Conservation (phyloP, 2,113 vertebrate genomes). For the Oxygymnocypris stewartii region DNA sequence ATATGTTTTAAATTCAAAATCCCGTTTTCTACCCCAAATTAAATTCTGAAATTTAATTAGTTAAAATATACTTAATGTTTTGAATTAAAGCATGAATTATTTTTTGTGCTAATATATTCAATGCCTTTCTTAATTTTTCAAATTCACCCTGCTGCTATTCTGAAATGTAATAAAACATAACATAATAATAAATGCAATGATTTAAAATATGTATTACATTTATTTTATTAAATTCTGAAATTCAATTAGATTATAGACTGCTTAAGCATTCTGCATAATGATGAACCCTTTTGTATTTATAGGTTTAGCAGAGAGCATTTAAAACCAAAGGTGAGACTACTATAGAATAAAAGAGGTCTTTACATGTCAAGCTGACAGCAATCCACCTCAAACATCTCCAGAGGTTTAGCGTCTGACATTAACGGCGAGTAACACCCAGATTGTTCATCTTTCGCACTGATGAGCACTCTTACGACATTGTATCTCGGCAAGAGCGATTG, state of each 20-base stretch:
- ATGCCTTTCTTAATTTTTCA: no score
- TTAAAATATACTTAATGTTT: not conserved
- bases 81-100: not conserved
- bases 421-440: not conserved
- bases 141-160: no score
- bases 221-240: not conserved
- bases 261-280: not conserved
- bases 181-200: no score
- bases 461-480: conserved; percentile 22
- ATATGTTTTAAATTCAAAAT: not conserved
- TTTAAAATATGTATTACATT: not conserved
- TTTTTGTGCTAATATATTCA: not conserved
- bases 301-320: not conserved
- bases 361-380: not conserved
- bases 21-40: not conserved
- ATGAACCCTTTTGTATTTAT: not conserved
- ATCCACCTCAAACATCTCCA: not conserved
- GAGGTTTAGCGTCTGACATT: not conserved
- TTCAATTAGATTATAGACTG: not conserved
- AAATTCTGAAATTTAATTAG: not conserved
- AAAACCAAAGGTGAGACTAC: not conserved
- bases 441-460: not conserved
- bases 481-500: conserved; percentile 11
- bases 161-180: no score
- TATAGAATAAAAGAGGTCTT: not conserved